Conservation (phyloP, 2,888 invertebrate genomes). For the Synanthedon andrenaeformis region DNA sequence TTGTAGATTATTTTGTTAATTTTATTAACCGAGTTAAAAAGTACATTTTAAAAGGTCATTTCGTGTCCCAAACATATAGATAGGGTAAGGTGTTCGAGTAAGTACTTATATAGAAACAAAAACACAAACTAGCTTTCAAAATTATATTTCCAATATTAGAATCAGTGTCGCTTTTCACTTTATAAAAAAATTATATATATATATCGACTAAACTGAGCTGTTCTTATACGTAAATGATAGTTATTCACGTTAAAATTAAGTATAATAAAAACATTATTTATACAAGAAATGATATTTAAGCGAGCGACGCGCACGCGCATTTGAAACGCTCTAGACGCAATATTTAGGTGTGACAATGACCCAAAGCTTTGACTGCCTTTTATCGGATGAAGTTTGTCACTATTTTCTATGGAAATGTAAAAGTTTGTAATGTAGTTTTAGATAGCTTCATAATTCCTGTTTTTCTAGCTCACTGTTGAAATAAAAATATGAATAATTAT, state of each 20-base stretch:
- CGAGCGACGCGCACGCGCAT: slow-evolving; percentile 6
- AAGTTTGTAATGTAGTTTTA: slow-evolving; percentile 51
- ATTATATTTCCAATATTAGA: slow-evolving; percentile 56
- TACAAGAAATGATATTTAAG: slow-evolving; percentile 30
- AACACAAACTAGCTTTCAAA: slow-evolving; percentile 62
- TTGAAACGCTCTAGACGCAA: slow-evolving; percentile 26
- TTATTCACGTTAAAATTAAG: slow-evolving; percentile 57
- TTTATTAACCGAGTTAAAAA: no score
- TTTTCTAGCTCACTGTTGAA: slow-evolving; percentile 47
- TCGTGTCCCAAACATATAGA: slow-evolving; percentile 11
- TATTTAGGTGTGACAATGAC: slow-evolving; percentile 28
- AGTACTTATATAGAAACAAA: slow-evolving; percentile 22
- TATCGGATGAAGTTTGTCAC: slow-evolving; percentile 47
- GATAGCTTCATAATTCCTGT: slow-evolving; percentile 58
- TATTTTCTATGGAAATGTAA: slow-evolving; percentile 62
- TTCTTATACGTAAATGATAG: slow-evolving; percentile 64
- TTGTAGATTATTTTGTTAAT: no score
- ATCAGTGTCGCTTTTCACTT: slow-evolving; percentile 63
- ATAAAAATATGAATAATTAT: slow-evolving; percentile 7
- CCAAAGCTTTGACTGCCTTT: slow-evolving; percentile 58
- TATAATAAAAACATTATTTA: slow-evolving; percentile 50
- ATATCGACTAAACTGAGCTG: slow-evolving; percentile 54
- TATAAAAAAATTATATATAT: slow-evolving; percentile 23
- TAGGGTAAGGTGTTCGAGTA: slow-evolving; percentile 47
- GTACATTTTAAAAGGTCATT: neutral